A percentile compares a stretch with the other conserved stretches of the same genome.
These are phyloP conservation scores for Chrysina gloriosa DNA, from an alignment of 2,888 invertebrate species.

Conservation along the genomic window DNA sequence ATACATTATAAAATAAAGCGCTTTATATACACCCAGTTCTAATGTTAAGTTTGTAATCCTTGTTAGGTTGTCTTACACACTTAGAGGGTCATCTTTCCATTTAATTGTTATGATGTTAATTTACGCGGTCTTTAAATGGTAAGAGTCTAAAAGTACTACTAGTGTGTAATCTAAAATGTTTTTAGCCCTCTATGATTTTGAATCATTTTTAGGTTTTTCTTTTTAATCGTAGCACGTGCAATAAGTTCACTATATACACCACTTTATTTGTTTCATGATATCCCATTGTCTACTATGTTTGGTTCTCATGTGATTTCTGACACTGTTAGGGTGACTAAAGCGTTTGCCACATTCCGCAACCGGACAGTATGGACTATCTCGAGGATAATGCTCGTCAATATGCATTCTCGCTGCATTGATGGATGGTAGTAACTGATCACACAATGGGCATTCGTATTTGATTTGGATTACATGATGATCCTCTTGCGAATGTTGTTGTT, in stretches of 20 bases:
- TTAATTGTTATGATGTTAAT: no score
- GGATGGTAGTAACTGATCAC: conserved; percentile 74
- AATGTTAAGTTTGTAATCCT: no score
- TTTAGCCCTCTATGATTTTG: no score
- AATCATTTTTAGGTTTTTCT: no score
- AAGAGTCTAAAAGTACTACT: no score
- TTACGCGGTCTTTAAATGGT: no score
- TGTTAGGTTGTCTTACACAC: no score
- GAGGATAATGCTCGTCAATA: conserved; percentile 85
- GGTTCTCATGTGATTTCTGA: conserved; percentile 87
- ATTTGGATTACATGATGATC: conserved; percentile 58
- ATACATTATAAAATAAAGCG: background rate
- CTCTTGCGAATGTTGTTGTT: conserved; percentile 55
- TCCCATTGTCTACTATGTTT: conserved; percentile 87
- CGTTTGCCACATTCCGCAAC: conserved; percentile 79
- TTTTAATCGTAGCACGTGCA: no score
- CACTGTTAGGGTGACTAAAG: conserved; percentile 87
- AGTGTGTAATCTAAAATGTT: background rate
- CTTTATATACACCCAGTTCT: conserved; percentile 8
- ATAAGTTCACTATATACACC: conserved; percentile 65
- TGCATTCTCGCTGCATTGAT: conserved; percentile 78
- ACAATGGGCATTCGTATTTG: conserved; percentile 78
- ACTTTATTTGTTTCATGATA: conserved; percentile 83
- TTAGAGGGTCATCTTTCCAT: no score
- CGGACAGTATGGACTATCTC: conserved; percentile 85